A percentile compares a stretch with the other conserved stretches of the same genome.
Evolutionary conservation across 2,888 invertebrate species (phyloP).

Genomic region (Tenthredo distinguenda): DNA sequence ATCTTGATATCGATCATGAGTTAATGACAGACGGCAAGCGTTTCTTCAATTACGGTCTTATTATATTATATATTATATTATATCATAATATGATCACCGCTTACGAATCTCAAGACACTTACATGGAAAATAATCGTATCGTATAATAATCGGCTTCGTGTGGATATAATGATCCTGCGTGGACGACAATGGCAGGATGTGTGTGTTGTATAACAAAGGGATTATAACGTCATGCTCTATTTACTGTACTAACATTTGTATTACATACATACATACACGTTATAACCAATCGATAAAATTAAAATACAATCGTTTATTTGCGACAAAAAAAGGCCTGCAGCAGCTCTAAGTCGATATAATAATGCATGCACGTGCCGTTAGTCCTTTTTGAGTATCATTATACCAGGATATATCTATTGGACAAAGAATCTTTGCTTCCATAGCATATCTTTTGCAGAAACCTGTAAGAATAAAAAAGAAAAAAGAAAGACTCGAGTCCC

Average conservation of each 20-base stretch:
- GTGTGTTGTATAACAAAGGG: slow-evolving; percentile 9
- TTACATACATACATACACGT: background rate
- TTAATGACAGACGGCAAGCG: background rate
- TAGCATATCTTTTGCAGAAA: no score
- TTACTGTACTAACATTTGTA: slow-evolving; percentile 17
- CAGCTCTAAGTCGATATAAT: background rate
- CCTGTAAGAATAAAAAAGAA: background rate
- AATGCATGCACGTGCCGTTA: background rate
- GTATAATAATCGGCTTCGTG: no score
- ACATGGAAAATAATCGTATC: background rate
- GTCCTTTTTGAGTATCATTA: no score
- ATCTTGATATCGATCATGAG: background rate
- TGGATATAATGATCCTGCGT: background rate
- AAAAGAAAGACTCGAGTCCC: background rate
- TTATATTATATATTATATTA: background rate
- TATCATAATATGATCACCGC: background rate
- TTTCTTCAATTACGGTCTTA: background rate
- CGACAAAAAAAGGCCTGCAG: background rate
- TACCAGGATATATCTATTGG: no score
- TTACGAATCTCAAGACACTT: background rate
- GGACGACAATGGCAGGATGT: slow-evolving; percentile 42
- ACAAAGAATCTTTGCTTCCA: no score
- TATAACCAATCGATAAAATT: background rate
- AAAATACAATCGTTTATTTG: background rate
- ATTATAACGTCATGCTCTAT: slow-evolving; percentile 38